Conservation (phyloP, 1,140 invertebrate genomes). For the Nylanderia fulva region DNA sequence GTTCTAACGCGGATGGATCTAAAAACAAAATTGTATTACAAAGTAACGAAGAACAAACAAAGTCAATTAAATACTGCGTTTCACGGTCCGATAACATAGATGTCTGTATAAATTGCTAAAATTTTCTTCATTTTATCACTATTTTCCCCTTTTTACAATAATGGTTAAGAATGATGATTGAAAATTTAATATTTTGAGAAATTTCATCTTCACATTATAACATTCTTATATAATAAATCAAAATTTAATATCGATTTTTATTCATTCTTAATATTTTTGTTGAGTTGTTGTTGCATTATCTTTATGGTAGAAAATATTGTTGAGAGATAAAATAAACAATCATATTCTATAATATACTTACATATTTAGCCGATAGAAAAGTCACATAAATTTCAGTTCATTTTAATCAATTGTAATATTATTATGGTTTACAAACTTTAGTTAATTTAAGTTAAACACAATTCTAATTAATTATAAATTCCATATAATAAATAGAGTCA, state of each 20-base stretch:
- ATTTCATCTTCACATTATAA: conserved; percentile 14
- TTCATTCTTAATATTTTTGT: conserved; percentile 1
- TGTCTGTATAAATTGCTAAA: not conserved
- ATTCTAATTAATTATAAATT: no score
- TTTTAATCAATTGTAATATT: no score
- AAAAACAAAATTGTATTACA: not conserved
- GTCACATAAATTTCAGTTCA: conserved; percentile 33
- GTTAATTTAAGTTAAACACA: no score
- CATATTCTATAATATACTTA: conserved; percentile 5
- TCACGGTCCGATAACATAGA: not conserved
- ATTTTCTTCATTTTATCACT: conserved; percentile 11
- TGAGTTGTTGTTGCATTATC: no score
- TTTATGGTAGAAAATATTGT: conserved; percentile 19
- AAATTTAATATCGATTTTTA: conserved; percentile 8
- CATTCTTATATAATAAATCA: conserved; percentile 17
- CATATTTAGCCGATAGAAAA: conserved; percentile 28
- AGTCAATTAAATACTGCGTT: conserved; percentile 14
- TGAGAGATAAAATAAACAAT: conserved; percentile 33
- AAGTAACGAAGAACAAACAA: conserved; percentile 14
- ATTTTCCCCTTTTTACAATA: not conserved
- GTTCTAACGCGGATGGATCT: not conserved
- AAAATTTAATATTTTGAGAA: conserved; percentile 12
- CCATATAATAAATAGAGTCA: no score
- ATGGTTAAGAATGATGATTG: no score
- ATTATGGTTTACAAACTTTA: no score